phyloP scores from a whole-genome alignment of 2,113 vertebrate species.

The Halichoeres trimaculatus region DNA sequence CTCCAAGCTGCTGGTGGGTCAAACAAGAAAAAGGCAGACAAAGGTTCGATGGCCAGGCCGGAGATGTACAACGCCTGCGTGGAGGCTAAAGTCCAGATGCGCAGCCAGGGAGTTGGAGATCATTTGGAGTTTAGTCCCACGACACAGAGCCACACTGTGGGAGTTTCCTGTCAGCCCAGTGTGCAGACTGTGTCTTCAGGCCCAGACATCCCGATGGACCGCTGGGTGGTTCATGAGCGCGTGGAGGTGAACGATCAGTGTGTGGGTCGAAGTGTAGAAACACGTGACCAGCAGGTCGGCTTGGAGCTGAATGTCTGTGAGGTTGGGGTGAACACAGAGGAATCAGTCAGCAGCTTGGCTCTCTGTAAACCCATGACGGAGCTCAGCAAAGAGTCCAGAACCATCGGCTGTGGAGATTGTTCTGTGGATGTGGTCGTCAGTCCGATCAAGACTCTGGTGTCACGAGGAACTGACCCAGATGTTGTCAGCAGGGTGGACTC shows the following conservation, averaged over 20 bases:
- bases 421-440: constrained; percentile 83
- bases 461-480: constrained; percentile 83
- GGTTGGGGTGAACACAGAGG: constrained; percentile 87
- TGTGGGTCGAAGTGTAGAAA: constrained; percentile 74
- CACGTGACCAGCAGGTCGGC: constrained; percentile 79
- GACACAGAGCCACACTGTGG: constrained; percentile 70
- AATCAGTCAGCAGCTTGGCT: constrained; percentile 33
- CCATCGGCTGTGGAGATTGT: constrained; percentile 90
- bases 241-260: constrained; percentile 82
- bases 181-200: constrained; percentile 70
- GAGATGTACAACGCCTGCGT: constrained; percentile 84
- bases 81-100: constrained; percentile 84
- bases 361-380: constrained; percentile 45
- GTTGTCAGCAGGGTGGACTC: constrained; percentile 77
- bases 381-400: constrained; percentile 72
- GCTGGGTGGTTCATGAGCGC: constrained; percentile 87
- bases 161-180: constrained; percentile 83
- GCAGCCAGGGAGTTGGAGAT: constrained; percentile 87
- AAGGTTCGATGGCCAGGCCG: constrained; percentile 86
- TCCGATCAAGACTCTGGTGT: constrained; percentile 72
- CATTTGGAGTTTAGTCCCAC: constrained; percentile 77
- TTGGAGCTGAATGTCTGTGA: constrained; percentile 80
- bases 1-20: constrained; percentile 88
- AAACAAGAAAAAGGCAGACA: constrained; percentile 90
- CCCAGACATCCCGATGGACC: constrained; percentile 86